These are phyloP conservation scores for Mugil cephalus DNA, from an alignment of 2,113 vertebrate genomes.

Conservation along the genomic window DNA sequence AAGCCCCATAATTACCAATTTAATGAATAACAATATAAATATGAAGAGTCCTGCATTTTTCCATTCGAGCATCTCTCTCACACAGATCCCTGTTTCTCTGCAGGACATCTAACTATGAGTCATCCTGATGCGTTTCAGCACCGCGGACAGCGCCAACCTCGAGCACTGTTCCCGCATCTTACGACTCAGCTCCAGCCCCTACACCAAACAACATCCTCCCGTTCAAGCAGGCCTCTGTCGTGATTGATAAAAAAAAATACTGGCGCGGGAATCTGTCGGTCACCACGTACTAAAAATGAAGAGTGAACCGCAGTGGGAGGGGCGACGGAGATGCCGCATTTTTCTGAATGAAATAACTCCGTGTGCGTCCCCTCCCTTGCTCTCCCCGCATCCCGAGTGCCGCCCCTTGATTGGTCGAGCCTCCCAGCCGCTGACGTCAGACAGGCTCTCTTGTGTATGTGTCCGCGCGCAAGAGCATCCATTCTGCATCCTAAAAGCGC, in stretches of 20 bases:
- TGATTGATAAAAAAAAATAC: conserved; percentile 14
- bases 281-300: conserved; percentile 60
- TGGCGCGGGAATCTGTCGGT: not conserved
- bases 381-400: conserved; percentile 44
- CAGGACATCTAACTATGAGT: conserved; percentile 55
- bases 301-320: conserved; percentile 85
- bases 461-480: conserved; percentile 65
- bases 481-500: conserved; percentile 62
- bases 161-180: not conserved
- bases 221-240: not conserved
- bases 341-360: conserved; percentile 89
- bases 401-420: conserved; percentile 67
- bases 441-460: conserved; percentile 66
- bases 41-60: no score
- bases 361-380: conserved; percentile 9
- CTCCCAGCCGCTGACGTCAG: conserved; percentile 81
- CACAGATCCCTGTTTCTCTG: not conserved
- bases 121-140: conserved; percentile 79
- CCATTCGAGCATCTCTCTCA: not conserved
- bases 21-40: no score
- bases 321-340: conserved; percentile 84
- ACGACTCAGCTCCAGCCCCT: not conserved
- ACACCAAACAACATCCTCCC: not conserved
- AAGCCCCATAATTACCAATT: not conserved
- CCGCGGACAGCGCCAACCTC: conserved; percentile 76